Conservation (phyloP, 2,113 vertebrate species). For the Aspidoscelis tigris region DNA sequence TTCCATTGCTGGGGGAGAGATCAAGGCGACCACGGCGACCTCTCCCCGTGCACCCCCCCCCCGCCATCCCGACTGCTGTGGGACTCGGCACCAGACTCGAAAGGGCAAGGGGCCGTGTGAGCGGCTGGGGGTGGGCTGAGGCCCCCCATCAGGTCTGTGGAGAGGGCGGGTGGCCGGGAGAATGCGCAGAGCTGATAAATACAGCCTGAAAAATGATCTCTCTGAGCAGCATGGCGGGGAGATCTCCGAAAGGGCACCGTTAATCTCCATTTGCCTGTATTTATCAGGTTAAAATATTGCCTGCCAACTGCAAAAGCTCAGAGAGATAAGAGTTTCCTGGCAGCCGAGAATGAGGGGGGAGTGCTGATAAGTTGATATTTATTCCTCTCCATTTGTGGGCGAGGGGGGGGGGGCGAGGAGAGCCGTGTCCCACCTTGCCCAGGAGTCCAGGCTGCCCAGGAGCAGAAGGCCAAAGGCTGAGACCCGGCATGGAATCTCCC, state of each 20-base stretch:
- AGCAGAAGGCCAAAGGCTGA: not conserved
- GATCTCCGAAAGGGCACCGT: not conserved
- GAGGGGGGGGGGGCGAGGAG: not conserved
- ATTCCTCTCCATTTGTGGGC: not conserved
- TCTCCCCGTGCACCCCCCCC: too few species aligned
- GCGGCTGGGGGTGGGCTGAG: not conserved
- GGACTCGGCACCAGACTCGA: too few species aligned
- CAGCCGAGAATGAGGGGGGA: not conserved
- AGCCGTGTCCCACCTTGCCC: not conserved
- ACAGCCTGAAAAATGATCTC: not conserved
- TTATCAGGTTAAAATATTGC: not conserved
- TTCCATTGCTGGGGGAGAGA: too few species aligned
- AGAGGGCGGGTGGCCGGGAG: not conserved
- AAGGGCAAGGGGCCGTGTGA: too few species aligned
- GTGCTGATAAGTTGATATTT: not conserved
- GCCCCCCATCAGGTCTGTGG: accelerated
- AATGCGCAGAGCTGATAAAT: conserved; percentile 32
- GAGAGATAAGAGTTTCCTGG: not conserved
- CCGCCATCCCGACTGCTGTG: too few species aligned
- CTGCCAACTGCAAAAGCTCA: not conserved
- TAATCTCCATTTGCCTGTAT: not conserved
- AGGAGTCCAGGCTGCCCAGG: not conserved
- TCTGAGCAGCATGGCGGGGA: accelerated
- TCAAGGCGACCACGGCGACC: too few species aligned
- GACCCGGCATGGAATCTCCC: not conserved